Base-by-base conservation (phyloP, 2,888 invertebrate species). In the Litoditis marina region DNA sequence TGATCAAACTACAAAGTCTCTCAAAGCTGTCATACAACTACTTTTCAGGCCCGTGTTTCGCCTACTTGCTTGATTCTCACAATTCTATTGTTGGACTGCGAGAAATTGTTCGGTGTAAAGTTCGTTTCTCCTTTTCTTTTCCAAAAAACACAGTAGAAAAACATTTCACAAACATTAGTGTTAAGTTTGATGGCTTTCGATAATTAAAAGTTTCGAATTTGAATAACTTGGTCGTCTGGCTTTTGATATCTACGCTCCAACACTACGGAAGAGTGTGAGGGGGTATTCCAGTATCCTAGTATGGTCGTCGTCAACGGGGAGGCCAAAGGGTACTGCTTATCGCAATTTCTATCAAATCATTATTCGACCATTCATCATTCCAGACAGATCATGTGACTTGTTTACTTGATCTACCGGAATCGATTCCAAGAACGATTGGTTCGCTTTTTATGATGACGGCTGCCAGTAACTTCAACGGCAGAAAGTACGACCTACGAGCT, bases 31-130 rank as follows among this genome's bases (percentile, higher is more conserved):
- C n/a, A n/a, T n/a, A n/a, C n/a, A n/a, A n/a, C n/a, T n/a, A n/a
- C n/a, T 34, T 31, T 50, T 27, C 30, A 63, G 68, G 63, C 13
- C 57, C 65, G 16, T 46, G 58, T 28, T 70, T 73, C 39, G 71
- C 59, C 19, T 77, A 77, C 83, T 86, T 91, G 57, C 88, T 89
- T 82, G 94, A 95, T 83, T 94, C 92, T 83, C 96, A 96, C 83
- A 95, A 95, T 0, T 95, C 95, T 1, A 92, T 94, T 0, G 86
- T 95, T 65, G 95, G 96, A 13, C 89, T 95, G 88, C 87, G 95
- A 82, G 91, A 90, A 83, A 82, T 90, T 58, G 89, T 90, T 6
- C 49, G 57, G 47, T 46, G 65, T 0, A 70, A 62, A 46, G 69
- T 69, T 6, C n/a, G 47, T n/a, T n/a, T n/a, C n/a, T n/a, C n/a